These are phyloP conservation scores for Drosophila cognata DNA, from an alignment of 2,888 invertebrate species.

Conservation along the genomic window DNA sequence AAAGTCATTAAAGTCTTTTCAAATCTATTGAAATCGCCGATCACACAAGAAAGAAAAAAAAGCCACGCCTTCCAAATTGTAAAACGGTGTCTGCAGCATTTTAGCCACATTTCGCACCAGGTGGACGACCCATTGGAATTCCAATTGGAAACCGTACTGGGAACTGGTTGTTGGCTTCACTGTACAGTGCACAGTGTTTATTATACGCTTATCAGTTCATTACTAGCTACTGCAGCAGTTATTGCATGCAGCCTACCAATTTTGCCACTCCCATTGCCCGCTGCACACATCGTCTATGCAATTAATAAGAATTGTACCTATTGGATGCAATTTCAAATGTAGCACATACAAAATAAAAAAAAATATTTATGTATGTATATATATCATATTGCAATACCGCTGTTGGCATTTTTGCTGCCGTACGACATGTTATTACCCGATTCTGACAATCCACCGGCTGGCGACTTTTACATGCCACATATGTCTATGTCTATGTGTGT, in stretches of 20 bases:
- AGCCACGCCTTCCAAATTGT: constrained; percentile 68
- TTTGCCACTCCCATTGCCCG: constrained; percentile 29
- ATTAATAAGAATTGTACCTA: constrained; percentile 67
- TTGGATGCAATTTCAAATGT: constrained; percentile 55
- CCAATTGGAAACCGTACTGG: constrained; percentile 18
- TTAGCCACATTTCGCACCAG: constrained; percentile 20
- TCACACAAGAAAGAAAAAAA: constrained; percentile 26
- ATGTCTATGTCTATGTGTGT: not conserved
- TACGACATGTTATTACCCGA: constrained; percentile 55
- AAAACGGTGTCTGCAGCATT: constrained; percentile 18
- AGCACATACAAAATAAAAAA: constrained; percentile 8
- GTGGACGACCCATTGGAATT: constrained; percentile 27
- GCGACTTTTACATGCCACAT: constrained; percentile 48
- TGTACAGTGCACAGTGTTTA: constrained; percentile 54
- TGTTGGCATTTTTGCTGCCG: constrained; percentile 5
- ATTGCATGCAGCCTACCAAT: constrained; percentile 37
- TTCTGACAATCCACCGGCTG: constrained; percentile 30
- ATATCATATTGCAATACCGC: not conserved
- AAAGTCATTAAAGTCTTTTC: constrained; percentile 71
- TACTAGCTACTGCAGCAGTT: constrained; percentile 50
- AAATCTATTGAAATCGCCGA: constrained; percentile 70
- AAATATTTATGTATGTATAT: not conserved
- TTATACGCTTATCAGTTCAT: constrained; percentile 80
- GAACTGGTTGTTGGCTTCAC: constrained; percentile 8
- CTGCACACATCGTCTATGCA: constrained; percentile 17